Evolutionary conservation across 2,113 vertebrate genomes (phyloP), one percentile per base, ranked within the genome.

Genomic region (Crotalus viridis): DNA sequence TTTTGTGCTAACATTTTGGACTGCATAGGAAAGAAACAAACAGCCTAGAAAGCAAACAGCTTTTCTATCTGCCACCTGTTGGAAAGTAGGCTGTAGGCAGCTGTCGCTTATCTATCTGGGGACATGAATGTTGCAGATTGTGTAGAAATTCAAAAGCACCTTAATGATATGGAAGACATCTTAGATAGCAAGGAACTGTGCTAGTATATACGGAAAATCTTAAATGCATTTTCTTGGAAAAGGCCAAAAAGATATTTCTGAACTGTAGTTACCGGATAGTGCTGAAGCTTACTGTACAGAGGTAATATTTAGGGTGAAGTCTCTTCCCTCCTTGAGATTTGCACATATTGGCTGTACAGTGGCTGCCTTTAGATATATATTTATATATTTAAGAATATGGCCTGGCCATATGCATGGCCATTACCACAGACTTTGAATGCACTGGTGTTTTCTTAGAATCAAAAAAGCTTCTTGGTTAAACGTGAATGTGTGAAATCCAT

Each of bases 41-140:
- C 21, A 81, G 91, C 59, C 19, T 0, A 0, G 54, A 56, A 92
- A 10, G 24, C 85, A 92, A 87, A 94, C 57, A 43, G 10, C 26
- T 93, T 93, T 92, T 90, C 52, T 54, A 85, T 24, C 52, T 69
- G 57, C 91, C 86, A 89, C 92, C 92, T 92, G 43, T 12, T 21
- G 74, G 43, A 95, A 94, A 91, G 33, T 33, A 13, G 10, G 92
- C 92, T 95, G 92, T 39, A 92, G 55, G 87, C 74, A 93, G 26
- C 87, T 93, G 24, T 69, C 88, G 89, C 48, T 0, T 1, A 81
- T 89, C 95, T 6, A 52, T 92, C 91, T 93, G 59, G 12, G 46
- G 93, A 93, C 61, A 8, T 43, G 64, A 74, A 92, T 33, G 85
- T 91, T 94, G 24, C 26, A 94, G 92, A 91, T 22, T 64, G 0